Conservation (phyloP, 2,888 invertebrate species). For the Aphelenchoides bicaudatus region DNA sequence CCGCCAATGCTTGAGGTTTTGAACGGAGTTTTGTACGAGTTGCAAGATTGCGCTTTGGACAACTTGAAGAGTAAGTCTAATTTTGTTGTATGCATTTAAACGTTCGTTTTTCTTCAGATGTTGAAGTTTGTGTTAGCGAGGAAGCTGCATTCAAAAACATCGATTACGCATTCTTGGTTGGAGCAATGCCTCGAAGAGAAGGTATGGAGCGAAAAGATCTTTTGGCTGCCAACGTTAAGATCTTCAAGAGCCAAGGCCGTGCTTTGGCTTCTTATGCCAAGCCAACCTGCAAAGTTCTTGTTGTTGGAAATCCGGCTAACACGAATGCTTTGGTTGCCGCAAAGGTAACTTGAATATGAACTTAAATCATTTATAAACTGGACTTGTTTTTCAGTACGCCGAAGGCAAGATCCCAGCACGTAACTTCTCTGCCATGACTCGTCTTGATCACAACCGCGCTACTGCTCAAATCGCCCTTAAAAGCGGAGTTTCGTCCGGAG, state of each 20-base stretch:
- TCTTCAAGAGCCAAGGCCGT: slow-evolving; percentile 93
- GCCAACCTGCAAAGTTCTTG: slow-evolving; percentile 87
- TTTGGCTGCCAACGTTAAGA: slow-evolving; percentile 91
- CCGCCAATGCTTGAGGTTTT: slow-evolving; percentile 90
- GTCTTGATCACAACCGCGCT: slow-evolving; percentile 95
- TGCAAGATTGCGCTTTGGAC: slow-evolving; percentile 89
- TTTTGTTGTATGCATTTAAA: background rate
- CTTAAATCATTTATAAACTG: too few species aligned
- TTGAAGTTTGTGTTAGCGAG: slow-evolving; percentile 82
- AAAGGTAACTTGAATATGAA: too few species aligned
- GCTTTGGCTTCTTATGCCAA: slow-evolving; percentile 84
- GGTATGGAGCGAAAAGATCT: slow-evolving; percentile 99
- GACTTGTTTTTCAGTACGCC: too few species aligned
- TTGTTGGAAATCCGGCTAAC: slow-evolving; percentile 98
- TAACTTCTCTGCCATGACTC: slow-evolving; percentile 95
- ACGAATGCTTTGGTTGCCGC: slow-evolving; percentile 90
- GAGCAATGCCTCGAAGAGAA: slow-evolving; percentile 81
- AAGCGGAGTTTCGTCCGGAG: slow-evolving; percentile 65
- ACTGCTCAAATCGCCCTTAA: slow-evolving; percentile 71
- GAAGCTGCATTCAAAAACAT: slow-evolving; percentile 90
- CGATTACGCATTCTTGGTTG: slow-evolving; percentile 91
- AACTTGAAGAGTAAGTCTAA: slow-evolving; percentile 70
- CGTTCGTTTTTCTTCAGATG: slow-evolving; percentile 64
- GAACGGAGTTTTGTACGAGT: slow-evolving; percentile 95
- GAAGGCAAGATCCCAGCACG: slow-evolving; percentile 85